Evolutionary conservation across 1,140 invertebrate species (phyloP), one percentile per base, ranked within the genome.

Genomic region (Tetramorium simillimum): DNA sequence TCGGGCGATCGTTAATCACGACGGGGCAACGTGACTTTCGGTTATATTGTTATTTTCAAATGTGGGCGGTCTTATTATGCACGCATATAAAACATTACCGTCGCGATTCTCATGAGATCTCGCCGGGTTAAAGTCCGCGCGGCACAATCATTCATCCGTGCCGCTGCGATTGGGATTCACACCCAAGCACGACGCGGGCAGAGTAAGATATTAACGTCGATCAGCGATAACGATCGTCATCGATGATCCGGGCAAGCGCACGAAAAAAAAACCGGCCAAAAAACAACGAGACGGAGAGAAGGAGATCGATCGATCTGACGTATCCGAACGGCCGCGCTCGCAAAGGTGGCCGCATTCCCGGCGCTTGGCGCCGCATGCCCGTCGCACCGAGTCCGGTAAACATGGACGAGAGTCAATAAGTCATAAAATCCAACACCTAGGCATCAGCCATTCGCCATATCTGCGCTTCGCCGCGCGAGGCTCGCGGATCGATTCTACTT

Each of bases 361-460:
- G 40, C 78, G 88, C 80, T 86, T 91, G 93, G 92, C 92, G 93
- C 93, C 93, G 89, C 90, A 84, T 89, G 89, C 88, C 89, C 92
- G 89, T 91, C 91, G 89, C 90, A 89, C 75, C 69, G 88, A 90
- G 91, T 93, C 90, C 91, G 86, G 92, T 93, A 93, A 93, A 93
- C 92, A 93, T 92, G 89, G 76, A 88, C 88, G 80, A 92, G 91
- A 94, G 92, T 92, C 91, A 93, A 94, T 93, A 93, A 93, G 92
- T 93, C 92, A 93, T 93, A 93, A 93, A 93, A 92, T 91, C 85
- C 88, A 91, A 89, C 91, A 87, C 77, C 88, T 91, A 91, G 85
- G 82, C 81, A 91, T 65, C 88, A 49, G 63, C 88, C 58, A 85
- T 85, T 85, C 87, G 85, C 80, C 81, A 77, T 89, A 90, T 90